These are phyloP conservation scores for Meganola albula DNA, from an alignment of 2,888 invertebrate species.

Conservation along the genomic window DNA sequence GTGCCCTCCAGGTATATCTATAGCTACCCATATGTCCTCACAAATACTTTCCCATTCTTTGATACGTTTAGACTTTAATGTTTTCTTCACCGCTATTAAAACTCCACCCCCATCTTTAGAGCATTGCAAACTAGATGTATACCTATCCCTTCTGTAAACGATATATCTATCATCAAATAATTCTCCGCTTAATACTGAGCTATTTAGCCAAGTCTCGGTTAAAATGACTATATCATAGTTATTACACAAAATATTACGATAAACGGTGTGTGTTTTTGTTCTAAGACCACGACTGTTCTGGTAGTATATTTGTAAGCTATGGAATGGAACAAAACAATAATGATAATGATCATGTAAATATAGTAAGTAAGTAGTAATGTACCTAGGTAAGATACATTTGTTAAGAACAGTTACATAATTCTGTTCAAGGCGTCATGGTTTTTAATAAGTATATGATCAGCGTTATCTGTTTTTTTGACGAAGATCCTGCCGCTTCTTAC, in stretches of 20 bases:
- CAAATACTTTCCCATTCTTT: conserved; percentile 10
- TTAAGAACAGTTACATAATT: too few species aligned
- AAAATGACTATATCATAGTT: conserved; percentile 12
- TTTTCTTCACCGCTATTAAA: conserved; percentile 7
- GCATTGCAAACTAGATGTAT: conserved; percentile 4
- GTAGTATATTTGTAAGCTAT: conserved; percentile 8
- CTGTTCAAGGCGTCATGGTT: too few species aligned
- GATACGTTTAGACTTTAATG: conserved; percentile 4
- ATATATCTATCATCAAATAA: conserved; percentile 6
- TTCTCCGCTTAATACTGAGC: conserved; percentile 5
- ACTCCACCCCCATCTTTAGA: conserved; percentile 8
- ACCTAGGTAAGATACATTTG: too few species aligned
- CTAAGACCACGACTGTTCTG: conserved; percentile 13
- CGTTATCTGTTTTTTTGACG: conserved; percentile 3
- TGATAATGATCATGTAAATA: not conserved
- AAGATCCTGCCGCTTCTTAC: conserved; percentile 4
- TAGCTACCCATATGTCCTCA: conserved; percentile 12
- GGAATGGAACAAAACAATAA: conserved; percentile 6
- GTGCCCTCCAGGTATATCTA: conserved; percentile 1
- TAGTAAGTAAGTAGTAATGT: too few species aligned
- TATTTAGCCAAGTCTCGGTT: conserved; percentile 11
- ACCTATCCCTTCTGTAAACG: conserved; percentile 10
- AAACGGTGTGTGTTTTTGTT: conserved; percentile 14
- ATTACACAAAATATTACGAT: conserved; percentile 5
- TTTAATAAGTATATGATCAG: conserved; percentile 3